A percentile compares a stretch with the other conserved stretches of the same genome.
Evolutionary conservation across 2,797 vertebrate species (phyloP).

Genomic region (Heterohyrax brucei): DNA sequence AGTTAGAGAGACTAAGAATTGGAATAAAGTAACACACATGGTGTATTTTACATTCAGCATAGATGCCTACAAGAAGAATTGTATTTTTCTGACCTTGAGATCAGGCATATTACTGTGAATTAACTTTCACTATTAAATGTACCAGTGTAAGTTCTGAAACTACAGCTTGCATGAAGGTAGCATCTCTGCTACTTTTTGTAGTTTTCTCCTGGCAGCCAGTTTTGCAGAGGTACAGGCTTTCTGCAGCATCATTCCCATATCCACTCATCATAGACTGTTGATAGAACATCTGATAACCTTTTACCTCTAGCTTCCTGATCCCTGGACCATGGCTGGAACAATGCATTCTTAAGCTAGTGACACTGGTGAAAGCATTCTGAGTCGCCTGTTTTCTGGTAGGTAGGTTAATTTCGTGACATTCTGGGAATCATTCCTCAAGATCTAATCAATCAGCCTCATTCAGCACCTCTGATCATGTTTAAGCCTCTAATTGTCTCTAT

Average conservation of each 20-base stretch:
- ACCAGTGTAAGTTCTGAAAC: neutral
- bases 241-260: neutral
- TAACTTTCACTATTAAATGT: neutral
- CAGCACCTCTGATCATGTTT: neutral
- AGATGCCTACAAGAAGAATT: neutral
- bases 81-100: neutral
- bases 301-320: neutral
- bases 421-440: neutral
- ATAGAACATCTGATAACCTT: neutral
- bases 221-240: neutral
- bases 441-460: neutral
- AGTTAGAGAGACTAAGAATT: neutral
- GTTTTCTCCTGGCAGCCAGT: neutral
- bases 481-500: neutral
- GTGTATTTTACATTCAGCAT: neutral
- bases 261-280: neutral
- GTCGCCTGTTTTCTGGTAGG: neutral
- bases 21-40: neutral
- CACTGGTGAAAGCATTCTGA: rapidly evolving
- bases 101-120: neutral
- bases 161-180: neutral
- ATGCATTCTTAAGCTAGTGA: neutral
- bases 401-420: too few species aligned
- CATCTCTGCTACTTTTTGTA: neutral
- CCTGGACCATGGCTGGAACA: neutral